Percentiles rank a stretch among this genome's conserved stretches.
Evolutionary conservation across 1,140 invertebrate genomes (phyloP).

Genomic region (Ceratosolen solmsi): DNA sequence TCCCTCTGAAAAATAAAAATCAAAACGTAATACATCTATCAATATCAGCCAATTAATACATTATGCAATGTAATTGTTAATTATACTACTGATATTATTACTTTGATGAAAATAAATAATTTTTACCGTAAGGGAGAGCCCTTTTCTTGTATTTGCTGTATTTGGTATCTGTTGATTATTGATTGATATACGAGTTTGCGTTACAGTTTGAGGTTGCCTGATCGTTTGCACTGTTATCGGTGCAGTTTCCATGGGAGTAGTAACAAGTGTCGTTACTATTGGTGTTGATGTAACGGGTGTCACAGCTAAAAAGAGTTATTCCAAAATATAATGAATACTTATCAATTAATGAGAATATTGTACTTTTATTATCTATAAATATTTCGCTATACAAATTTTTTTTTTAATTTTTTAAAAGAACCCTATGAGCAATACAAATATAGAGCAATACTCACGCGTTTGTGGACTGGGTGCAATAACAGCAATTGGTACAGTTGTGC

Average conservation of each 20-base stretch:
- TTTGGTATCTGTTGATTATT: conserved; percentile 72
- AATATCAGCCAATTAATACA: no score
- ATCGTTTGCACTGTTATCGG: conserved; percentile 69
- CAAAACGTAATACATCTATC: conserved; percentile 40
- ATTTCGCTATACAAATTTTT: no score
- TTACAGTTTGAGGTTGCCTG: conserved; percentile 72
- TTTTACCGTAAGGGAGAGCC: conserved; percentile 86
- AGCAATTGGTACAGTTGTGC: conserved; percentile 35
- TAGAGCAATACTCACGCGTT: conserved; percentile 59
- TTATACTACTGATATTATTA: no score
- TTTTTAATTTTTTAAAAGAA: no score
- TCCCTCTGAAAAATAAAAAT: conserved; percentile 81
- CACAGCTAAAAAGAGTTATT: conserved; percentile 53
- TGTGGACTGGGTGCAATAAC: conserved; percentile 59
- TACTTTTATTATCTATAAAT: no score
- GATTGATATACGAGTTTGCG: conserved; percentile 76
- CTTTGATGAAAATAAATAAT: no score
- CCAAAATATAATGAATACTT: no score
- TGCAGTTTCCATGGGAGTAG: conserved; percentile 62
- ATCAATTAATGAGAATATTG: no score
- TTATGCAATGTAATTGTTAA: no score
- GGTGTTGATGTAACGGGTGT: conserved; percentile 63
- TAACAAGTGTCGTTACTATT: conserved; percentile 63
- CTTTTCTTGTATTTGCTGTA: conserved; percentile 77
- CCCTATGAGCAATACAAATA: no score